These are phyloP conservation scores for Tetraneura akinire DNA, from an alignment of 1,140 invertebrate genomes.

Conservation along the genomic window DNA sequence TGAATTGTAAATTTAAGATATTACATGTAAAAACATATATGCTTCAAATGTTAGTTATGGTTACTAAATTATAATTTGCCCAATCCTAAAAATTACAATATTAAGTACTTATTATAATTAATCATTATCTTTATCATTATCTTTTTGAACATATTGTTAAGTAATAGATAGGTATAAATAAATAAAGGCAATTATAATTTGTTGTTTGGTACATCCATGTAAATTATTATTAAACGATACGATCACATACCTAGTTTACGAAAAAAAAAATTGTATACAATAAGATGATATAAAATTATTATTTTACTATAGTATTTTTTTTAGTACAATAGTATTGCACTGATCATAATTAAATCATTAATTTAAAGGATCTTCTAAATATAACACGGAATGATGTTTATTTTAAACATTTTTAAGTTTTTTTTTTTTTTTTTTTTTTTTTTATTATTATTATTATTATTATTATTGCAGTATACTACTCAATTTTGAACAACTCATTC, in stretches of 20 bases:
- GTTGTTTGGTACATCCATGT: constrained; percentile 20
- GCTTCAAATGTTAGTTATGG: too few species aligned
- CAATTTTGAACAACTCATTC: constrained; percentile 49
- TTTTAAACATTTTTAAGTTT: neutral
- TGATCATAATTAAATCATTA: neutral
- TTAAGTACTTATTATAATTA: too few species aligned
- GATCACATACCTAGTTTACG: constrained; percentile 1
- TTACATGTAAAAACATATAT: too few species aligned
- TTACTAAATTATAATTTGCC: too few species aligned
- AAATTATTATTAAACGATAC: constrained; percentile 20
- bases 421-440: neutral
- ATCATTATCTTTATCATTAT: too few species aligned
- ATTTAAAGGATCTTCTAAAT: constrained; percentile 39
- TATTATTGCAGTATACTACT: constrained; percentile 22
- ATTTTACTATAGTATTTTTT: constrained; percentile 14
- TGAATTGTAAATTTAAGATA: too few species aligned
- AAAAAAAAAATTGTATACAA: constrained; percentile 42
- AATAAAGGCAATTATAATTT: neutral
- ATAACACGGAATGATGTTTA: constrained; percentile 37
- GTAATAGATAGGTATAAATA: neutral
- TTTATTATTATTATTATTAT: too few species aligned
- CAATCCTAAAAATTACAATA: too few species aligned
- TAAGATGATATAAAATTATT: neutral
- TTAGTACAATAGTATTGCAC: constrained; percentile 33
- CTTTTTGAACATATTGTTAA: too few species aligned